These are phyloP conservation scores for Myotis lucifugus DNA, from an alignment of 2,113 vertebrate genomes.

Conservation along the genomic window DNA sequence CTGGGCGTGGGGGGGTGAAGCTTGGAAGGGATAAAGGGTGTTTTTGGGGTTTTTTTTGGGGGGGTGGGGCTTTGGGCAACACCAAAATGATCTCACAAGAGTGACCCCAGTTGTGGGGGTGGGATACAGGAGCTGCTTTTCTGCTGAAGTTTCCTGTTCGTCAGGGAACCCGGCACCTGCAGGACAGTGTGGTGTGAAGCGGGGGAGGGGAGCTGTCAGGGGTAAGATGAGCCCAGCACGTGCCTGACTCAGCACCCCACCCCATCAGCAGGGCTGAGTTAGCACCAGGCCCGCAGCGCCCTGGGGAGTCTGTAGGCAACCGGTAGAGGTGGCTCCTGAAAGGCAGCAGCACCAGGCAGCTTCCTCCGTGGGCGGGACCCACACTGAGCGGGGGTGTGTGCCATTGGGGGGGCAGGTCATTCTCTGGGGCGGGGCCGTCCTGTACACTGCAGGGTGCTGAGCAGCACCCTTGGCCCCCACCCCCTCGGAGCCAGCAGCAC, in stretches of 20 bases:
- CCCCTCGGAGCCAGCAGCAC: neutral
- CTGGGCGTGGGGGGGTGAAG: neutral
- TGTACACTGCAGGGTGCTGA: neutral
- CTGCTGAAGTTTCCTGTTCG: neutral
- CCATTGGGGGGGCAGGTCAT: fast-evolving
- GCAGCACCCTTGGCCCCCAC: neutral
- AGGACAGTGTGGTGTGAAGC: neutral
- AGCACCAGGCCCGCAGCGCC: neutral
- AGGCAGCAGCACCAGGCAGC: neutral
- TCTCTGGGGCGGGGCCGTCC: neutral
- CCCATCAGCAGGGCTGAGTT: neutral
- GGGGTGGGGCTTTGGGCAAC: neutral
- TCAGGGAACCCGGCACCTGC: neutral
- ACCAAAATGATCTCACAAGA: neutral
- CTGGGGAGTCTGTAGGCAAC: neutral
- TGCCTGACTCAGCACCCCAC: neutral
- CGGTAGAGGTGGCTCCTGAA: neutral
- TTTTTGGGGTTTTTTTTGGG: neutral
- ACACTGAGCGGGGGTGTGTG: neutral
- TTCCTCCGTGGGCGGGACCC: neutral
- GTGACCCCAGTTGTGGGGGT: neutral
- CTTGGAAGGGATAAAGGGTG: neutral
- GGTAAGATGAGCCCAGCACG: neutral
- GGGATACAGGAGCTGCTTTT: neutral
- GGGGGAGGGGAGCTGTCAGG: neutral